phyloP scores from a whole-genome alignment of 2,888 invertebrate species.

The Panopea generosa region DNA sequence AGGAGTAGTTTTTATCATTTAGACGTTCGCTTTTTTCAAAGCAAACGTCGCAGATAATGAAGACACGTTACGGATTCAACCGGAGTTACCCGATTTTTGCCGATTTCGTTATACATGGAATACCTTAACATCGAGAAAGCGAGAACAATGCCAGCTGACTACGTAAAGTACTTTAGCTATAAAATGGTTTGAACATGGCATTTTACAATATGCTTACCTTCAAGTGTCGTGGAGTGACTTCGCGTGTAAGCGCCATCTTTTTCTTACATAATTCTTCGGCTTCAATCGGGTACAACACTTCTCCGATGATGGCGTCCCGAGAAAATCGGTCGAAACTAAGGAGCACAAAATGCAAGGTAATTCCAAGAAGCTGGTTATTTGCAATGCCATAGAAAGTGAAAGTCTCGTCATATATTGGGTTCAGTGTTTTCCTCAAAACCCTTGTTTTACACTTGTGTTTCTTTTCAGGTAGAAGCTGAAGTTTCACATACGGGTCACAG shows the following conservation, averaged over 20 bases:
- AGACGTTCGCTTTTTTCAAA: too few relatives aligned
- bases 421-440: constrained; percentile 97
- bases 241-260: constrained; percentile 88
- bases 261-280: constrained; percentile 79
- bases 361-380: constrained; percentile 92
- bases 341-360: constrained; percentile 90
- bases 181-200: too few relatives aligned
- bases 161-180: too few relatives aligned
- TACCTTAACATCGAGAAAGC: too few relatives aligned
- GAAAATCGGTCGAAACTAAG: constrained; percentile 96
- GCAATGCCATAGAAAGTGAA: constrained; percentile 97
- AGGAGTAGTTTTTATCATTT: too few relatives aligned
- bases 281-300: constrained; percentile 91
- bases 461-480: constrained; percentile 98
- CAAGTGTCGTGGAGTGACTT: constrained; percentile 96
- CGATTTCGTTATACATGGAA: too few relatives aligned
- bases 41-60: too few relatives aligned
- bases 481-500: constrained; percentile 98
- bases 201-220: too few relatives aligned
- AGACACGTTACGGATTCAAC: too few relatives aligned
- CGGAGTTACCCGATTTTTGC: too few relatives aligned
- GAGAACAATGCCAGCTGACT: too few relatives aligned
- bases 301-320: constrained; percentile 99
- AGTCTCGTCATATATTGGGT: constrained; percentile 99
- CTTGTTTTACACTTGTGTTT: constrained; percentile 98